phyloP scores from a whole-genome alignment of 2,888 invertebrate genomes.

The Celastrina argiolus region DNA sequence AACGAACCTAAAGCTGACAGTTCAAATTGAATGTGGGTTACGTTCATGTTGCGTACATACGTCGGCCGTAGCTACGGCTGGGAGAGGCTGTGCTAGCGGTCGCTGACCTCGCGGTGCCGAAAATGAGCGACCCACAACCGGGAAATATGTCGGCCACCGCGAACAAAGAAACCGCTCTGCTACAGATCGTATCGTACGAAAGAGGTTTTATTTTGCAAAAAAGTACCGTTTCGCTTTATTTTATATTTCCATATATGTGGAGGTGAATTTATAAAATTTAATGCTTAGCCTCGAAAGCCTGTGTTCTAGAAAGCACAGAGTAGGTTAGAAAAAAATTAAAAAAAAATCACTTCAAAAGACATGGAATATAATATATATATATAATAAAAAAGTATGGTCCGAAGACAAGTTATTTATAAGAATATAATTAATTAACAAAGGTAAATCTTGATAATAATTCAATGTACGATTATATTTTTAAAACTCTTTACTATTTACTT shows the following conservation, averaged over 20 bases:
- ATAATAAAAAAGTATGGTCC: not conserved
- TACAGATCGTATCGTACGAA: conserved; percentile 23
- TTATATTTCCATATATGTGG: conserved; percentile 12
- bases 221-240: conserved; percentile 15
- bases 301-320: conserved; percentile 1
- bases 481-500: no score
- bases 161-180: conserved; percentile 59
- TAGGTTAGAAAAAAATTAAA: not conserved
- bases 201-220: conserved; percentile 21
- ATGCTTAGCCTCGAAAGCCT: not conserved
- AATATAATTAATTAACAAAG: no score
- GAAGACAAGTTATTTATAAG: no score
- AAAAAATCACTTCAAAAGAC: not conserved
- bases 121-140: conserved; percentile 70
- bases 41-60: conserved; percentile 74
- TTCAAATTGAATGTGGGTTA: conserved; percentile 78
- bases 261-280: conserved; percentile 5
- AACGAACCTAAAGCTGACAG: conserved; percentile 74
- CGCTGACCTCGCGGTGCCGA: conserved; percentile 67
- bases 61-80: conserved; percentile 72
- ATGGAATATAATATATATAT: not conserved
- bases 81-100: conserved; percentile 45
- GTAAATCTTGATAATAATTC: no score
- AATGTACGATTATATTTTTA: no score
- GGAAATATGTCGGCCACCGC: conserved; percentile 65